phyloP scores from a whole-genome alignment of 2,797 vertebrate species.

The Sylvia borin region DNA sequence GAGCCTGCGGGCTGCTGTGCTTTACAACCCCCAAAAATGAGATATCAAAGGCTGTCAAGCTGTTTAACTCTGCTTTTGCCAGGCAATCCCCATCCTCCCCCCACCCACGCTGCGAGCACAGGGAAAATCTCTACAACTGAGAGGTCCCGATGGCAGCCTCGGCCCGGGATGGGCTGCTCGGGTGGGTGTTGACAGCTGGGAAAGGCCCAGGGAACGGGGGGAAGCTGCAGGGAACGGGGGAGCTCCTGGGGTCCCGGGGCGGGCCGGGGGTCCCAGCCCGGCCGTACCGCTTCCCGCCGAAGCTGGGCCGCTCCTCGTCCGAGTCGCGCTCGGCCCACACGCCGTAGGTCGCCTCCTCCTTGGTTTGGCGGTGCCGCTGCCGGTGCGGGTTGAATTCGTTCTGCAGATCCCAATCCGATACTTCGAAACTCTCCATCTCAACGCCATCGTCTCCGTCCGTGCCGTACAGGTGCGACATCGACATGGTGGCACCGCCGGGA shows the following conservation, averaged over 20 bases:
- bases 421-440: conserved; percentile 93
- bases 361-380: conserved; percentile 89
- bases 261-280: not conserved
- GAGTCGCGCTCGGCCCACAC: conserved; percentile 96
- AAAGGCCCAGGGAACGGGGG: no score
- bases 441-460: conserved; percentile 90
- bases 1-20: rapidly evolving
- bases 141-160: rapidly evolving
- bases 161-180: rapidly evolving
- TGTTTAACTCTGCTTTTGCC: not conserved
- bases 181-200: rapidly evolving
- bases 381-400: conserved; percentile 98
- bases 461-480: conserved; percentile 94
- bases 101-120: no score
- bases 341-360: conserved; percentile 95
- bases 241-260: not conserved
- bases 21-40: rapidly evolving
- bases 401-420: conserved; percentile 96
- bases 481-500: conserved; percentile 77
- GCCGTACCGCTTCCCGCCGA: conserved; percentile 91
- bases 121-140: no score
- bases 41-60: rapidly evolving
- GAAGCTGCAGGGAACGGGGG: rapidly evolving
- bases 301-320: conserved; percentile 93
- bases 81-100: rapidly evolving